Evolutionary conservation across 2,888 invertebrate species (phyloP).

Genomic region (Camponotus fellah): DNA sequence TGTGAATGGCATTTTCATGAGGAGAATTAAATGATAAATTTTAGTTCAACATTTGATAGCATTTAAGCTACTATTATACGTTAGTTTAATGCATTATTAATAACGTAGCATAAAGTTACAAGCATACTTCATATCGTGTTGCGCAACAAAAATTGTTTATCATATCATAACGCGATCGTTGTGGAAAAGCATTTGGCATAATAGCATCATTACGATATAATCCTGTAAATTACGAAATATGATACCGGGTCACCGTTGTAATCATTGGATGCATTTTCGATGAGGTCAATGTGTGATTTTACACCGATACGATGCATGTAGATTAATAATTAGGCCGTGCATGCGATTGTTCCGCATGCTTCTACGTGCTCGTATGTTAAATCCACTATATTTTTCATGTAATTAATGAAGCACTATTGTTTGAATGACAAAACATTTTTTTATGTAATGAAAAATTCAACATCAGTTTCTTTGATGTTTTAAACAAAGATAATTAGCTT

Average conservation of each 20-base stretch:
- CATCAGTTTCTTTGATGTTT: not conserved
- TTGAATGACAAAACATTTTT: conserved; percentile 8
- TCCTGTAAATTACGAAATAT: conserved; percentile 28
- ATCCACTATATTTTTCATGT: not conserved
- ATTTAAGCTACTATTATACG: not conserved
- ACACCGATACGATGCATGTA: not conserved
- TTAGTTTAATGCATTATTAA: conserved; percentile 19
- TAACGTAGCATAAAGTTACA: not conserved
- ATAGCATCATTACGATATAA: conserved; percentile 44
- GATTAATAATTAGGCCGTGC: conserved; percentile 46
- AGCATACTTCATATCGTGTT: not conserved
- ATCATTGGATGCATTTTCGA: conserved; percentile 43
- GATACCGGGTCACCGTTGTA: conserved; percentile 24
- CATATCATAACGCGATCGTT: conserved; percentile 13
- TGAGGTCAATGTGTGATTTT: conserved; percentile 26
- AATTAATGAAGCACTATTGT: conserved; percentile 34
- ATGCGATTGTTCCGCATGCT: not conserved
- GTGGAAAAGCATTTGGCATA: conserved; percentile 26
- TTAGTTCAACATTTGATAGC: not conserved
- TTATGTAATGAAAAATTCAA: conserved; percentile 29
- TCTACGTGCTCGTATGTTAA: not conserved
- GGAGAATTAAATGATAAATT: not conserved
- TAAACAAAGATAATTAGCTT: conserved; percentile 7
- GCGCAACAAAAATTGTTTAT: conserved; percentile 34
- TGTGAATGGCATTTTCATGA: not conserved